Conservation (phyloP, 2,888 invertebrate genomes). For the Morpho achilles region DNA sequence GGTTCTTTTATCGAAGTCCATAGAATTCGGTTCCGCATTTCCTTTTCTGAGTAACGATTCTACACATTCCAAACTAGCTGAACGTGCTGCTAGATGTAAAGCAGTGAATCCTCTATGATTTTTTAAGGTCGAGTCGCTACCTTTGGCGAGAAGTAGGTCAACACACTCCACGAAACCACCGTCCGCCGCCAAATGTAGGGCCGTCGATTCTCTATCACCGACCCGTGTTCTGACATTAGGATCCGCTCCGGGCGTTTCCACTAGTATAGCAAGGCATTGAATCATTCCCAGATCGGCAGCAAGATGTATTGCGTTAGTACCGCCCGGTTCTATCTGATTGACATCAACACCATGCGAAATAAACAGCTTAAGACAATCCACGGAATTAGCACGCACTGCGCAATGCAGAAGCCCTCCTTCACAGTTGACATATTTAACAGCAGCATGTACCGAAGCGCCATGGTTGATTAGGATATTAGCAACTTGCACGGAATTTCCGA, state of each 20-base stretch:
- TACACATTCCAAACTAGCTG: slow-evolving; percentile 89
- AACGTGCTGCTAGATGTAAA: slow-evolving; percentile 89
- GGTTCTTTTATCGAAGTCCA: slow-evolving; percentile 89
- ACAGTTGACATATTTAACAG: slow-evolving; percentile 82
- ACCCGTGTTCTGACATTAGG: slow-evolving; percentile 84
- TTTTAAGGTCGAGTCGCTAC: slow-evolving; percentile 86
- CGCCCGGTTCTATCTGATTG: slow-evolving; percentile 86
- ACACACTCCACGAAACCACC: slow-evolving; percentile 91
- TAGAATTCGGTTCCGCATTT: slow-evolving; percentile 87
- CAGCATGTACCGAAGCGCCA: slow-evolving; percentile 84
- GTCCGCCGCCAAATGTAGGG: slow-evolving; percentile 92
- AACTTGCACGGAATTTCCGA: slow-evolving; percentile 90
- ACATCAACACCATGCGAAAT: slow-evolving; percentile 87
- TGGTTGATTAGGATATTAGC: slow-evolving; percentile 87
- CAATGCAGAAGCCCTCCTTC: slow-evolving; percentile 90
- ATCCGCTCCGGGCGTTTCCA: slow-evolving; percentile 85
- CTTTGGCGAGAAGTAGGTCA: slow-evolving; percentile 84
- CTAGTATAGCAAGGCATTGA: slow-evolving; percentile 86
- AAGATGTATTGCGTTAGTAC: slow-evolving; percentile 89
- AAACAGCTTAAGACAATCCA: slow-evolving; percentile 88
- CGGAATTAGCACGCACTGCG: slow-evolving; percentile 90
- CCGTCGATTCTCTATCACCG: slow-evolving; percentile 86
- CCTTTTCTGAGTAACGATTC: slow-evolving; percentile 86
- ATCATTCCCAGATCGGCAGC: slow-evolving; percentile 88
- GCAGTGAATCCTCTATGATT: slow-evolving; percentile 91